Percentiles rank a stretch among this genome's conserved stretches.
These are phyloP conservation scores for Orbicella faveolata DNA, from an alignment of 64 coral and sea anemone genomes.

Conservation along the genomic window DNA sequence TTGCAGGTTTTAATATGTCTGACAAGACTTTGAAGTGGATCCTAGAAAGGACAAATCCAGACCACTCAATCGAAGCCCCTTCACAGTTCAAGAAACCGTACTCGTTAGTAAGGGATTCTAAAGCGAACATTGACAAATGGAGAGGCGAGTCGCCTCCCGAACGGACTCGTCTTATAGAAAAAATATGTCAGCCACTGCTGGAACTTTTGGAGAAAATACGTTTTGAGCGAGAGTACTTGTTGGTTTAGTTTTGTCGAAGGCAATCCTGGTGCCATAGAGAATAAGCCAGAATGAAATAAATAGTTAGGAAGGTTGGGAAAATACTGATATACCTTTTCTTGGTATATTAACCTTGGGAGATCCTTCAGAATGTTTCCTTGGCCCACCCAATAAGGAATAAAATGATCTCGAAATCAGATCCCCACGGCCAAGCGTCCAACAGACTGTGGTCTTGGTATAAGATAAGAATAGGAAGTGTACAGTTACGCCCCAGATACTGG, in stretches of 20 bases:
- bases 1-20: background rate
- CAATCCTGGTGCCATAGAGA: background rate
- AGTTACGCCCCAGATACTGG: too few relatives aligned
- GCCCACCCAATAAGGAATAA: too few relatives aligned
- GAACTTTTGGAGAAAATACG: slow-evolving; percentile 11
- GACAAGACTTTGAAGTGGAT: slow-evolving; percentile 13
- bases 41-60: slow-evolving; percentile 20
- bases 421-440: too few relatives aligned
- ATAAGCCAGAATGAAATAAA: background rate
- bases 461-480: too few relatives aligned
- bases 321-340: background rate
- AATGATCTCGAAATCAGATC: too few relatives aligned
- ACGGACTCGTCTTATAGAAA: background rate
- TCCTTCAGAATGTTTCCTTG: too few relatives aligned
- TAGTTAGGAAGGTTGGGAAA: background rate
- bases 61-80: background rate
- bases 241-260: background rate
- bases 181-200: background rate
- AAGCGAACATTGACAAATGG: slow-evolving; percentile 30
- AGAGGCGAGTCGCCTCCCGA: background rate
- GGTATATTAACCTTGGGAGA: too few relatives aligned
- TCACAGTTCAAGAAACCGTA: background rate
- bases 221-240: background rate
- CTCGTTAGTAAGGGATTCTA: slow-evolving; percentile 27
- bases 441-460: too few relatives aligned